These are phyloP conservation scores for Xylophagus ater DNA, from an alignment of 2,888 invertebrate species.

Conservation along the genomic window DNA sequence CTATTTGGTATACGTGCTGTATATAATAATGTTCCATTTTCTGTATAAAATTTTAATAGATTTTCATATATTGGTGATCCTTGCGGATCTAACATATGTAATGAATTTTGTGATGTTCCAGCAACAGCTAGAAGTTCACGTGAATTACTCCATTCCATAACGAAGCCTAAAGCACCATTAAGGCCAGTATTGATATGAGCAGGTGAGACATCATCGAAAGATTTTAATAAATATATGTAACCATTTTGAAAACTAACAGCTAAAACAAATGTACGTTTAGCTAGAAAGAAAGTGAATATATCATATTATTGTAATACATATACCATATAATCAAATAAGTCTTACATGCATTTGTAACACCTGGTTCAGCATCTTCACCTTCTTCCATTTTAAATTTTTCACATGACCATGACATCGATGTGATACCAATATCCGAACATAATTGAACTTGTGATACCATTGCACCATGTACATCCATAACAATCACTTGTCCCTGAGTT, in stretches of 20 bases:
- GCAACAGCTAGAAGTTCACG: constrained; percentile 86
- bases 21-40: constrained; percentile 70
- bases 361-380: constrained; percentile 59
- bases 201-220: constrained; percentile 89
- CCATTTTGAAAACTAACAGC: constrained; percentile 85
- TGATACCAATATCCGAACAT: constrained; percentile 76
- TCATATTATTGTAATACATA: not conserved
- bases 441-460: constrained; percentile 89
- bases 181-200: constrained; percentile 74
- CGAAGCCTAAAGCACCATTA: constrained; percentile 59
- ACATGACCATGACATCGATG: constrained; percentile 92
- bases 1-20: constrained; percentile 66
- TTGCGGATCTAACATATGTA: constrained; percentile 28
- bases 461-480: constrained; percentile 93
- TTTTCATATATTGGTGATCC: constrained; percentile 56
- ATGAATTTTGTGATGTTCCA: constrained; percentile 48
- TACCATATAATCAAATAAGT: constrained; percentile 7
- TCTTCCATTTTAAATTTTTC: constrained; percentile 98
- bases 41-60: constrained; percentile 83
- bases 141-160: constrained; percentile 96
- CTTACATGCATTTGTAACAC: constrained; percentile 44
- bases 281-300: constrained; percentile 27
- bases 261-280: constrained; percentile 60
- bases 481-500: constrained; percentile 85
- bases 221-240: constrained; percentile 76